Conservation (phyloP, 2,113 vertebrate species). For the Dendrocopos noguchii region DNA sequence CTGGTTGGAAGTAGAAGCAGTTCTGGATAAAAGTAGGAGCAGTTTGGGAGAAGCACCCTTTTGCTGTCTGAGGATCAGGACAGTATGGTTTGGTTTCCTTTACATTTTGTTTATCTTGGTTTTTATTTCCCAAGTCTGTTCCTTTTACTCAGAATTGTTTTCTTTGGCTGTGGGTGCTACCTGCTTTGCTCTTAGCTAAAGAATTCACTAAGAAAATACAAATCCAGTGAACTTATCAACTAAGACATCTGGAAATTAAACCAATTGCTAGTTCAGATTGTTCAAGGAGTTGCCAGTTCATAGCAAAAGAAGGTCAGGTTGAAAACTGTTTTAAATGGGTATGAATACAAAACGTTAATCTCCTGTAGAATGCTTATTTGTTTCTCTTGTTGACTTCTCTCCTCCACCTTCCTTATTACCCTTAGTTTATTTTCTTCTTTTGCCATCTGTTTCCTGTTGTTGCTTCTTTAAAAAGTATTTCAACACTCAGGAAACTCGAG, state of each 20-base stretch:
- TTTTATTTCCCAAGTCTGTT: background rate
- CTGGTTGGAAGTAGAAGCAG: background rate
- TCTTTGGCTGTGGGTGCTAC: background rate
- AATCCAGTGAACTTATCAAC: background rate
- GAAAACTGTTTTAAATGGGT: background rate
- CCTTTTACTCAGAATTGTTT: background rate
- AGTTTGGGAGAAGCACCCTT: background rate
- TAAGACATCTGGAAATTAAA: background rate
- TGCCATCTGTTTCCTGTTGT: background rate
- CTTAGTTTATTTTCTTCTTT: background rate
- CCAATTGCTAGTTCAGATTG: fast-evolving
- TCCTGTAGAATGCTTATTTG: background rate
- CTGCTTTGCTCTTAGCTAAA: background rate
- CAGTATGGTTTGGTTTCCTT: background rate
- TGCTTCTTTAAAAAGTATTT: background rate
- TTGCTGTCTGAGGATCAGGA: background rate
- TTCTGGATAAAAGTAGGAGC: background rate
- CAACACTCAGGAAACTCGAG: background rate
- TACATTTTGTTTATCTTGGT: background rate
- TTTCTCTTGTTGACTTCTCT: background rate
- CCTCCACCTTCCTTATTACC: background rate
- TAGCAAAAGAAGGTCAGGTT: background rate
- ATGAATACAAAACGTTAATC: background rate
- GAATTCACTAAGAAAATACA: background rate
- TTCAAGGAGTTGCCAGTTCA: background rate